Base-by-base conservation (phyloP, 2,113 vertebrate genomes). In the Amphiprion ocellaris region DNA sequence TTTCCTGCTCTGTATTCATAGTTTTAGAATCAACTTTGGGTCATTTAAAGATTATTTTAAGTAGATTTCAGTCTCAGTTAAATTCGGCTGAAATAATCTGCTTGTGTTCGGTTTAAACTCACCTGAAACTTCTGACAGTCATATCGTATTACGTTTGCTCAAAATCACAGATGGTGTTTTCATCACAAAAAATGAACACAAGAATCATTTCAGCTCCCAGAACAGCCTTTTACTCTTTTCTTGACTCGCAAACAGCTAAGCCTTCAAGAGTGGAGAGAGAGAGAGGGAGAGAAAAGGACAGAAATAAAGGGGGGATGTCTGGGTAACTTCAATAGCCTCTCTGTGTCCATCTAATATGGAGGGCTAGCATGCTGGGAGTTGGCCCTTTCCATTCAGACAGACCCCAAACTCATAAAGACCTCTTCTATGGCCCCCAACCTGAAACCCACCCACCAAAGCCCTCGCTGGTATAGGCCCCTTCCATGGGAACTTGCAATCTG, bases 401-500 rank as follows among this genome's bases (percentile, higher is more conserved):
- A 88, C 90, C 87, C 91, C 83, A 92, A 93, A 90, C 93, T 92
- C 91, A 92, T 92, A 94, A 92, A 94, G 91, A 92, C 85, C 90
- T 89, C 87, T 85, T 92, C 92, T 94, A 91, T 90, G 88, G 90
- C 91, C 89, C 92, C 92, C 90, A 88, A 91, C 88, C 92, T 91
- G 90, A 92, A 92, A 93, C 89, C 92, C 92, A 90, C 90, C 92
- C 91, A 90, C 88, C 77, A 80, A 92, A 93, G 90, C 88, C 89
- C 88, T 90, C 49, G 17, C 81, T 90, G 82, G 81, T 92, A 74
- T 71, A 87, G 87, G 89, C 87, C 86, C 64, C 75, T 91, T 94
- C 92, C 92, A 92, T 93, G 92, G 93, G 93, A 94, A 94, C 93
- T 91, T 76, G 84, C 92, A 93, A 93, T 93, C 93, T 94, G 93